These are phyloP conservation scores for Hirtodrosophila alboralis DNA, from an alignment of 2,888 invertebrate genomes.

Conservation along the genomic window DNA sequence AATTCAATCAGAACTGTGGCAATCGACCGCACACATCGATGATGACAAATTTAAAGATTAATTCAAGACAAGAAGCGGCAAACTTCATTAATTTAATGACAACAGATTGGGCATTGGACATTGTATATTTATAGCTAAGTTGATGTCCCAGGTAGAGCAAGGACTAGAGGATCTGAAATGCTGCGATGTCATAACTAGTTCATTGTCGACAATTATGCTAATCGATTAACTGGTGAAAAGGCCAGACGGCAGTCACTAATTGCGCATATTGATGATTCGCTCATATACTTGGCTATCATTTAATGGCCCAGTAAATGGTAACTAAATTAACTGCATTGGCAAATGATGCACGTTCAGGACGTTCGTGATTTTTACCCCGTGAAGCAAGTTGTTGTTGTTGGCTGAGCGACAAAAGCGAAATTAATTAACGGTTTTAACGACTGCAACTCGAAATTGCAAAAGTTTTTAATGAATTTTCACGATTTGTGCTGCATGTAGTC, in stretches of 20 bases:
- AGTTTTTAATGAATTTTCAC: conserved; percentile 72
- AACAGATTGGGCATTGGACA: conserved; percentile 62
- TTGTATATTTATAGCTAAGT: conserved; percentile 59
- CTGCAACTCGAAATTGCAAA: conserved; percentile 51
- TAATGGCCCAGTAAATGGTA: conserved; percentile 26
- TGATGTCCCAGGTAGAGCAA: conserved; percentile 1
- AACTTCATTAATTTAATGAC: conserved; percentile 68
- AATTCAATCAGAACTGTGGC: conserved; percentile 32
- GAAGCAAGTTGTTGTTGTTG: conserved; percentile 20
- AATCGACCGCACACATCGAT: conserved; percentile 14
- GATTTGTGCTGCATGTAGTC: conserved; percentile 19
- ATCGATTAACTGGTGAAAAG: conserved; percentile 64
- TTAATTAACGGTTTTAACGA: conserved; percentile 61
- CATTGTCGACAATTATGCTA: conserved; percentile 66
- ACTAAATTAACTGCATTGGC: conserved; percentile 20
- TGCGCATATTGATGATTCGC: conserved; percentile 55
- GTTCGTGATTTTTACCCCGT: conserved; percentile 29
- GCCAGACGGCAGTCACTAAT: conserved; percentile 66
- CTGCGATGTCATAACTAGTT: conserved; percentile 35
- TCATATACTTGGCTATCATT: conserved; percentile 18
- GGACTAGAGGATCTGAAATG: background rate
- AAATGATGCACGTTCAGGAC: conserved; percentile 17
- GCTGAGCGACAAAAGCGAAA: conserved; percentile 44
- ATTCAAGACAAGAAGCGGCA: conserved; percentile 24
- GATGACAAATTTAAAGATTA: conserved; percentile 65